Evolutionary conservation across 2,888 invertebrate genomes (phyloP), one percentile per base, ranked within the genome.

Genomic region (Caenorhabditis japonica): DNA sequence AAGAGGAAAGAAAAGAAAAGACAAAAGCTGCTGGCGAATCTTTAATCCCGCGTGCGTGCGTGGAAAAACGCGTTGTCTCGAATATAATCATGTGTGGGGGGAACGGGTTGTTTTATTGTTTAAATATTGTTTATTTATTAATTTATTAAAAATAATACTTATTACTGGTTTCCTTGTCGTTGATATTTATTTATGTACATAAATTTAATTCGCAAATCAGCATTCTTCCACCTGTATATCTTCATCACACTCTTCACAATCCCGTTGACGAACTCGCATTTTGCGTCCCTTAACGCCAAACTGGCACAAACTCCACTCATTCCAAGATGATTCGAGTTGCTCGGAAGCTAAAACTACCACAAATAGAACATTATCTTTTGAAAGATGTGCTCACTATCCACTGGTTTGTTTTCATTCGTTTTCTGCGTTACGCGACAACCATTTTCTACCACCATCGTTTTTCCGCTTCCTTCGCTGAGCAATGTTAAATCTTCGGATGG

Each of bases 361-460:
- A 17, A 39, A n/a, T n/a, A n/a, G n/a, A n/a, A n/a, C n/a, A n/a
- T n/a, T n/a, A n/a, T n/a, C n/a, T n/a, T n/a, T n/a, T n/a, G n/a
- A n/a, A n/a, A n/a, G n/a, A n/a, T n/a, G n/a, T 10, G 2, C 12
- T 2, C 12, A 68, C 59, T 52, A 25, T 33, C 44, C 0, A 0
- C 21, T 4, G 38, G 4, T 23, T 46, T 39, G 0, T 25, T 12
- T 15, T 53, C 34, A 8, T 30, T 25, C 3, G 17, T 5, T 5
- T 51, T 38, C 7, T 30, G 41, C 15, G 23, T 60, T 8, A 64
- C 25, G 23, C 76, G 75, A 38, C 82, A 82, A 2, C 80, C 80
- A 41, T 82, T 82, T 41, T 79, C 82, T 23, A 82, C 74, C 0
- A 82, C 82, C 68, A 82, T 58, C 1, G 82, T 82, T 30, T 80